Base-by-base conservation (phyloP, 2,888 invertebrate genomes). In the Trypoxylon attenuatum region DNA sequence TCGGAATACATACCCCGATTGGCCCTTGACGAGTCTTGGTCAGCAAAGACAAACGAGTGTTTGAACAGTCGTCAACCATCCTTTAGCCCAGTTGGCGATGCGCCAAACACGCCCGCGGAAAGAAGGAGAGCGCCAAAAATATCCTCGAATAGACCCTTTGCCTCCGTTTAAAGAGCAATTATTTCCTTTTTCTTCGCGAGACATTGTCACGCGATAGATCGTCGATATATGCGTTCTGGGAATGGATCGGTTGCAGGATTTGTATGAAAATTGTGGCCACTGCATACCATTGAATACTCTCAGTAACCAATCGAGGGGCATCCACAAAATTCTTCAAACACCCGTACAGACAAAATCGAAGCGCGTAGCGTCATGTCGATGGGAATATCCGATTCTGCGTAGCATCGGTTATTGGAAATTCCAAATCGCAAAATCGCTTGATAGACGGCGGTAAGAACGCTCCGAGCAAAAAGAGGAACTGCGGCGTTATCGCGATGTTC, bases 31-130 rank as follows among this genome's bases (percentile, higher is more conserved):
- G 65, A 61, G 65, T 50, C 71, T 71, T 70, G 71, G 71, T 71
- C 71, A 65, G 71, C 67, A 71, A 76, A 78, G 76, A 78, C 74
- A 77, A 79, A 78, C 78, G 78, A 80, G 74, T 73, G 76, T 81
- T 81, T 80, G 75, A 76, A 77, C 75, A 73, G 71, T 72, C 75
- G 75, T 81, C 73, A 76, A 78, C 75, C 70, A 71, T 76, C 77
- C 71, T 72, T 73, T 74, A 73, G 42, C 70, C 74, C 66, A 73
- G 65, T 73, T 76, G 79, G 79, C 78, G 57, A 38, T 19, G 47
- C 58, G 77, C 80, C 80, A 77, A 72, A 64, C 67, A 62, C 54
- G 63, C 65, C 61, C 61, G 69, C 41, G 55, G 60, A 66, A 69
- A 70, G 69, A 69, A 69, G 55, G 59, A 59, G 68, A 64, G 63